Conservation (phyloP, 2,113 vertebrate species). For the Calidris pugnax region DNA sequence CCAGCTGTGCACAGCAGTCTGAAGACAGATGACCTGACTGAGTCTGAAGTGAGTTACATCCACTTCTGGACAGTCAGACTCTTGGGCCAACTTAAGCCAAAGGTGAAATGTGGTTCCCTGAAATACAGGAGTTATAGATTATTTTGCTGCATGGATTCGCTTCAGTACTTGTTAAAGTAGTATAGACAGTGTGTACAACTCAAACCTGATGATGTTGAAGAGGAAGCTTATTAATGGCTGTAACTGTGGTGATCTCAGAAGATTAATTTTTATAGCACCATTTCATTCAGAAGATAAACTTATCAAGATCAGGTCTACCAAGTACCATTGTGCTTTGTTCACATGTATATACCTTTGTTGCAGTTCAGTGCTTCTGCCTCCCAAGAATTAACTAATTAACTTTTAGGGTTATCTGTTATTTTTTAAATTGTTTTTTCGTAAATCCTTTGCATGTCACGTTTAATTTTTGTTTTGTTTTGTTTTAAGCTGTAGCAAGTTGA, state of each 20-base stretch:
- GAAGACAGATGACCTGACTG: neutral
- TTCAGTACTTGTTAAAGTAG: neutral
- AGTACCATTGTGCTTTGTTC: neutral
- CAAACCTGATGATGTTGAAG: neutral
- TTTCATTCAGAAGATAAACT: neutral
- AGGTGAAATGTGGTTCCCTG: neutral
- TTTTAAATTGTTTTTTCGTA: neutral
- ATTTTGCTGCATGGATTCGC: neutral
- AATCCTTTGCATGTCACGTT: neutral
- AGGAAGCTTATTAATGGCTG: neutral
- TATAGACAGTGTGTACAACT: neutral
- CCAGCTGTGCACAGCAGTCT: neutral
- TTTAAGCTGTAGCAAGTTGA: neutral
- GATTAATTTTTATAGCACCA: neutral
- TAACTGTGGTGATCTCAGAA: neutral
- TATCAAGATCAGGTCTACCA: neutral
- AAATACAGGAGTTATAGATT: rapidly evolving
- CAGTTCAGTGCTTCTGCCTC: neutral
- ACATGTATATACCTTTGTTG: neutral
- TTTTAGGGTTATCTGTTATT: neutral
- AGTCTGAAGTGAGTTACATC: neutral
- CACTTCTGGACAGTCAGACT: neutral
- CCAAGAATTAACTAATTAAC: neutral
- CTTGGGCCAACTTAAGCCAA: neutral
- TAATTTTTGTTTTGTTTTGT: neutral